These are phyloP conservation scores for Drosophila arawakana DNA, from an alignment of 1,140 invertebrate species.

Conservation along the genomic window DNA sequence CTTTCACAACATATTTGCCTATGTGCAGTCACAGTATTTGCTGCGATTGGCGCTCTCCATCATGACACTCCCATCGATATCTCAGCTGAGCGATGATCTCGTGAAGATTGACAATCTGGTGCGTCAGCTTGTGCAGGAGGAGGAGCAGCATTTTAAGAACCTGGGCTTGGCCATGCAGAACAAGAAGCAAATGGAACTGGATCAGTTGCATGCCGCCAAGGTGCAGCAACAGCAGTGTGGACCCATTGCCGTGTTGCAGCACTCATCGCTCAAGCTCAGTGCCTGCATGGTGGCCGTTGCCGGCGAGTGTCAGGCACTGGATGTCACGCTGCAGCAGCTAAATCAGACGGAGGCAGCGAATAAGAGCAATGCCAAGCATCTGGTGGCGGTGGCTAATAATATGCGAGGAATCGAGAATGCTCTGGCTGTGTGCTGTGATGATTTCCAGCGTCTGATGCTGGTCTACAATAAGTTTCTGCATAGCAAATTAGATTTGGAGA, in stretches of 20 bases:
- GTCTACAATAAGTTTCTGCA: constrained; percentile 82
- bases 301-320: constrained; percentile 77
- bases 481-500: constrained; percentile 66
- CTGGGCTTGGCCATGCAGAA: constrained; percentile 71
- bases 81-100: constrained; percentile 66
- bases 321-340: constrained; percentile 72
- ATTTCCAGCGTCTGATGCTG: constrained; percentile 81
- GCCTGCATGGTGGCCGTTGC: constrained; percentile 83
- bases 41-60: constrained; percentile 75
- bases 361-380: constrained; percentile 67
- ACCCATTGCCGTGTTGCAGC: constrained; percentile 74
- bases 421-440: constrained; percentile 76
- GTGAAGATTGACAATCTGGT: constrained; percentile 73
- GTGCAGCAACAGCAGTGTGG: constrained; percentile 60
- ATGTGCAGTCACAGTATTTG: constrained; percentile 82
- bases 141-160: constrained; percentile 79
- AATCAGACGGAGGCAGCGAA: constrained; percentile 71
- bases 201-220: constrained; percentile 62
- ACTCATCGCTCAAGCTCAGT: constrained; percentile 78
- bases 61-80: constrained; percentile 75
- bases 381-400: constrained; percentile 76
- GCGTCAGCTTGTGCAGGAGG: constrained; percentile 76
- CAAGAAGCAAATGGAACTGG: constrained; percentile 71
- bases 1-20: constrained; percentile 84
- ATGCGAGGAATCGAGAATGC: constrained; percentile 80